A percentile compares a stretch with the other conserved stretches of the same genome.
phyloP scores from a whole-genome alignment of 2,797 vertebrate species.

The Astyanax mexicanus region DNA sequence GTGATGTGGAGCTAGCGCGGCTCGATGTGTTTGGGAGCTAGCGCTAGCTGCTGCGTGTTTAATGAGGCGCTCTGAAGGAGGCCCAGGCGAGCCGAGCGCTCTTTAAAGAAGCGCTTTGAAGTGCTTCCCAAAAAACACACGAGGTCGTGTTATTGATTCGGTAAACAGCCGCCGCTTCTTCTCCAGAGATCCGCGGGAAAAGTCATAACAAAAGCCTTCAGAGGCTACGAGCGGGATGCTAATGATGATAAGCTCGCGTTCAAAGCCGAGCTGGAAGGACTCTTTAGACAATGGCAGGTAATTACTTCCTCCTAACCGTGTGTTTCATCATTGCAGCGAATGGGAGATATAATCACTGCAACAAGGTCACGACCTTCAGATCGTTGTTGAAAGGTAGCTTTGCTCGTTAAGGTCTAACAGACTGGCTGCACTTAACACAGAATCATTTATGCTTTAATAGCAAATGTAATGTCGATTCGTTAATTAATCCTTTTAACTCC shows the following conservation, averaged over 20 bases:
- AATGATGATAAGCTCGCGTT: conserved; percentile 22
- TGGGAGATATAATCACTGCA: conserved; percentile 5
- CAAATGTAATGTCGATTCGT: too few relatives aligned
- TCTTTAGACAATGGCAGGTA: conserved; percentile 30
- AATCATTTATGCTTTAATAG: too few relatives aligned
- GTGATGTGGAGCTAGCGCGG: conserved; percentile 10
- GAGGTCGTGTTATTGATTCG: conserved; percentile 45
- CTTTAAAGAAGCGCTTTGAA: conserved; percentile 45
- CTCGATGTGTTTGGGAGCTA: conserved; percentile 2
- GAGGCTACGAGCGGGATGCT: conserved; percentile 7
- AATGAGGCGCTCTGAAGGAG: conserved; percentile 42
- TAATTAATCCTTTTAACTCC: too few relatives aligned
- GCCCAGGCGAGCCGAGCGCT: conserved; percentile 34
- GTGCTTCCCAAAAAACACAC: conserved; percentile 42
- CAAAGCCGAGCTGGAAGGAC: conserved; percentile 8
- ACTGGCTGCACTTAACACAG: too few relatives aligned
- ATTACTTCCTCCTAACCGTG: conserved; percentile 26
- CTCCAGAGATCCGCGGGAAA: conserved; percentile 25
- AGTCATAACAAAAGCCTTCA: conserved; percentile 41
- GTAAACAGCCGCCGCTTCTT: conserved; percentile 43
- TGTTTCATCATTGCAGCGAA: conserved; percentile 13
- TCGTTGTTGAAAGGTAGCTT: background rate
- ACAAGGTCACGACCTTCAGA: background rate
- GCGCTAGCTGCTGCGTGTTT: conserved; percentile 34
- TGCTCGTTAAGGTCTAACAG: too few relatives aligned